phyloP scores from a whole-genome alignment of 2,797 vertebrate genomes.

The Sebastes taczanowskii region DNA sequence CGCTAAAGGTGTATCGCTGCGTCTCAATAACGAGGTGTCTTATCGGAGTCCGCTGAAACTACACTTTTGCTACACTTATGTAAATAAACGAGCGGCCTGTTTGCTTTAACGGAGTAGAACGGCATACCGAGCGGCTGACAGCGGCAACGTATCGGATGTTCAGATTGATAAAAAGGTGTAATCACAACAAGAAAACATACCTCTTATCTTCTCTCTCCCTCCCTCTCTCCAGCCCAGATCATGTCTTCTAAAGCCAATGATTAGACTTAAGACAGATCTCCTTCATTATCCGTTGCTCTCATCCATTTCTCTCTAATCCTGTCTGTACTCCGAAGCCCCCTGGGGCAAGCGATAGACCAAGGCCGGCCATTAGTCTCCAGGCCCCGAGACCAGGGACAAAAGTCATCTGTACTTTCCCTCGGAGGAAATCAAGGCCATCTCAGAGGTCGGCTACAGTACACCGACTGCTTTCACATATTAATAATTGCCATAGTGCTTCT shows the following conservation, averaged over 20 bases:
- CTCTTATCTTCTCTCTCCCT: slow-evolving; percentile 48
- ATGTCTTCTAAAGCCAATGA: slow-evolving; percentile 72
- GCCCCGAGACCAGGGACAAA: slow-evolving; percentile 37
- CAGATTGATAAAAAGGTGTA: slow-evolving; percentile 44
- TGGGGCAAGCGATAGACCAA: slow-evolving; percentile 54
- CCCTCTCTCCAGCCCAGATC: slow-evolving; percentile 47
- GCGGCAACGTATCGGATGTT: slow-evolving; percentile 17
- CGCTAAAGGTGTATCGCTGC: slow-evolving; percentile 20
- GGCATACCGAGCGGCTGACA: not conserved
- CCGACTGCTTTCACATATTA: slow-evolving; percentile 13
- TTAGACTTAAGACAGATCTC: slow-evolving; percentile 73
- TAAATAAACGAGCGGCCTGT: slow-evolving; percentile 24
- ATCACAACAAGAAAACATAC: slow-evolving; percentile 46
- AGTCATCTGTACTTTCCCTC: slow-evolving; percentile 32
- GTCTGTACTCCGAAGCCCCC: slow-evolving; percentile 54
- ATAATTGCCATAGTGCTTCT: not conserved
- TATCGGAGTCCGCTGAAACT: slow-evolving; percentile 22
- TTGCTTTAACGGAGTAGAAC: slow-evolving; percentile 17
- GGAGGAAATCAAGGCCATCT: slow-evolving; percentile 49
- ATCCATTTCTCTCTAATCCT: slow-evolving; percentile 78
- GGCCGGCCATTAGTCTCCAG: slow-evolving; percentile 64
- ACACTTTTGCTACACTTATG: slow-evolving; percentile 19
- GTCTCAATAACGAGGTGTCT: slow-evolving; percentile 34
- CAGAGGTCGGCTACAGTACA: slow-evolving; percentile 32
- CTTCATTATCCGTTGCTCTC: slow-evolving; percentile 74